These are phyloP conservation scores for Zosterops borbonicus DNA, from an alignment of 2,113 vertebrate species.

Conservation along the genomic window DNA sequence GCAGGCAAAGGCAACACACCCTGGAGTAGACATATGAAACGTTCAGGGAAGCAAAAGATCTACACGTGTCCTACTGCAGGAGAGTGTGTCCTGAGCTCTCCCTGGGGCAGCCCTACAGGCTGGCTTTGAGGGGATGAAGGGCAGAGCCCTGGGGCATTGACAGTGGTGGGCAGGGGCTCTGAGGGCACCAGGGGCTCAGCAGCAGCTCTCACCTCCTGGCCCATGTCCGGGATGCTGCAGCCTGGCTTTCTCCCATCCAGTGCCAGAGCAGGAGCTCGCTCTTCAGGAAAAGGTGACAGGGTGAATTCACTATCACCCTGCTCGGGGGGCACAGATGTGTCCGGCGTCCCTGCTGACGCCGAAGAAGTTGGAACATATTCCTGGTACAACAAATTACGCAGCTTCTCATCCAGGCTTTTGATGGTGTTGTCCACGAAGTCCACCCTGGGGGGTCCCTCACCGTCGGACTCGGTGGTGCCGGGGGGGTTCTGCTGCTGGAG, in stretches of 20 bases:
- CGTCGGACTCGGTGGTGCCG: constrained; percentile 82
- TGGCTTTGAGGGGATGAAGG: neutral
- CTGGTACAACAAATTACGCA: constrained; percentile 94
- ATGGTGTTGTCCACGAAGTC: constrained; percentile 95
- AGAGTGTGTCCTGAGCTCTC: neutral
- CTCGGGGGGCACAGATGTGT: constrained; percentile 75
- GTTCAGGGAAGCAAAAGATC: neutral
- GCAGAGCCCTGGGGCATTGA: neutral
- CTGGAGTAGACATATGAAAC: neutral
- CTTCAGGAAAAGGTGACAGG: constrained; percentile 77
- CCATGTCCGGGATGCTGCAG: fast-evolving
- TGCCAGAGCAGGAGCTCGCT: neutral
- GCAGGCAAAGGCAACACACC: neutral
- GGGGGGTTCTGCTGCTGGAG: constrained; percentile 73
- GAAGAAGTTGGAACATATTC: constrained; percentile 91
- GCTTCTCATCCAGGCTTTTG: constrained; percentile 94
- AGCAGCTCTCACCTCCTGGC: constrained; percentile 57
- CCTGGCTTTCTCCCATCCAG: neutral
- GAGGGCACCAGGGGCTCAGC: constrained; percentile 42
- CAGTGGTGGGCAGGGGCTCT: neutral
- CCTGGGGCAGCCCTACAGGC: neutral
- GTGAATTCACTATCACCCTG: constrained; percentile 78
- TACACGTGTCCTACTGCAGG: fast-evolving
- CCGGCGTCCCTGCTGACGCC: constrained; percentile 82
- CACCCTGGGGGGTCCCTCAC: constrained; percentile 86